Base-by-base conservation (phyloP, 2,888 invertebrate genomes). In the Leptinotarsa juncta region DNA sequence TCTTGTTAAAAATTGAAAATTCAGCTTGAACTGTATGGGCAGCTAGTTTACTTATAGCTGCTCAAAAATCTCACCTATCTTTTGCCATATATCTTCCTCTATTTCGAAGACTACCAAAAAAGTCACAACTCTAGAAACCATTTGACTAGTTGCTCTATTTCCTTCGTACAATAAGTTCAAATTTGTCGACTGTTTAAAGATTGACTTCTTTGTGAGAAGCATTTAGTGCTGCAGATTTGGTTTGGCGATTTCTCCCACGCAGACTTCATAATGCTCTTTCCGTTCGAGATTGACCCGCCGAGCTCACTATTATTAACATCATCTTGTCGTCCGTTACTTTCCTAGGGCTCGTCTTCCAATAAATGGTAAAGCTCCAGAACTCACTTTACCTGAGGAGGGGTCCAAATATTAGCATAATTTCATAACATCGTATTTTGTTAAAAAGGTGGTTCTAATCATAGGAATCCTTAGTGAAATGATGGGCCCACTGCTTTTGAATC, bases 221-320 rank as follows among this genome's bases (percentile, higher is more conserved):
- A 32, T 32, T 32, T 32, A 32, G 32, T 32, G 32, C 32, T 32
- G 32, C 65, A n/a, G 20, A 4, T 65, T 65, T 48, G 65, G 48
- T 65, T 65, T 65, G 10, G 32, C 65, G 32, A 32, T 65, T 23
- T 65, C 32, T n/a, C 48, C 65, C 26, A 42, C 32, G 65, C 48
- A 65, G 65, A 32, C 48, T 65, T 65, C 65, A n/a, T 42, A 32
- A 65, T 65, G 65, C 48, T 65, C 65, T n/a, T 65, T 65, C n/a
- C n/a, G 51, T 51, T n/a, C 51, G 32, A 32, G 32, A 32, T 32
- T 32, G 32, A 32, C 32, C 32, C 32, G 32, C 32, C 32, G 32
- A 32, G 32, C 32, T 32, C 32, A 10, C 32, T 32, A 32, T 32
- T 32, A 32, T 32, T 32, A 32, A 32, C 32, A 32, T 32, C 7